phyloP scores from a whole-genome alignment of 1,140 invertebrate species.

The Melanaphis sacchari region DNA sequence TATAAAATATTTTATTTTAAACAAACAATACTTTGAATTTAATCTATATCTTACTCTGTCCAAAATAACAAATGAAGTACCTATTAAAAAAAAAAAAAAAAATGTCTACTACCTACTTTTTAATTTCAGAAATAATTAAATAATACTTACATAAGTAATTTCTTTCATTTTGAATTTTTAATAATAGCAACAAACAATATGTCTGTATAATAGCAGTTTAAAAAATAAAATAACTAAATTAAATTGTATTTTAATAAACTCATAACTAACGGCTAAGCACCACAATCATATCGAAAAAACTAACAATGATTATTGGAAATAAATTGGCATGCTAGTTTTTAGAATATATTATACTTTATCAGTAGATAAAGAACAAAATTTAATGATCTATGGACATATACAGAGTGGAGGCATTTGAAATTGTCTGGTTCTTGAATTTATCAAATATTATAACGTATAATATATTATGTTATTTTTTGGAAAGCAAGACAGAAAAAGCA shows the following conservation, averaged over 20 bases:
- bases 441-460: not conserved
- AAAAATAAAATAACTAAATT: not conserved
- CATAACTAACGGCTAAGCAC: not conserved
- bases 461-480: not conserved
- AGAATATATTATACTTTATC: not conserved
- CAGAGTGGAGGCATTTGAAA: not conserved
- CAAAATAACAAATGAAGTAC: not conserved
- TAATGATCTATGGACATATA: not conserved
- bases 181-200: not conserved
- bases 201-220: not conserved
- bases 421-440: not conserved
- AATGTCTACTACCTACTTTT: not conserved
- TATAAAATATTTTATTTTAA: too few relatives aligned
- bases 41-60: not conserved
- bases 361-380: not conserved
- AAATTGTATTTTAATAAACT: not conserved
- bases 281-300: not conserved
- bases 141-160: slow-evolving; percentile 1
- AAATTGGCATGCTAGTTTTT: not conserved
- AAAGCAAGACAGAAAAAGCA: not conserved
- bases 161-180: not conserved
- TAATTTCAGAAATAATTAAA: not conserved
- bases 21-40: too few relatives aligned
- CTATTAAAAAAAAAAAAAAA: too few relatives aligned
- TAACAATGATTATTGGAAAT: not conserved